phyloP scores from a whole-genome alignment of 2,113 vertebrate species.

The Phocoena sinus region DNA sequence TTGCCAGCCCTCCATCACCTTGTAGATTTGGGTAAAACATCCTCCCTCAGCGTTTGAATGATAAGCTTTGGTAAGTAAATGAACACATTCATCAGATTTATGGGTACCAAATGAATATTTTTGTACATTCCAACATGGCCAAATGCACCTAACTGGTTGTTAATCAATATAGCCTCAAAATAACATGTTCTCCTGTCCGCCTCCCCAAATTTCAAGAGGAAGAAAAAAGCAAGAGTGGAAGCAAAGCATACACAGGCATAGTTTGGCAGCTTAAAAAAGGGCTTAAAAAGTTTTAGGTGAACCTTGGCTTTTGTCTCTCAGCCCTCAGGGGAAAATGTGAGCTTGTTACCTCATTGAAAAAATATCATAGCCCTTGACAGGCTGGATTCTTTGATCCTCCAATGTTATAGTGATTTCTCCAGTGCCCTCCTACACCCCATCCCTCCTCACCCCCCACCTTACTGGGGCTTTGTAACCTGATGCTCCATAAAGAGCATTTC shows the following conservation, averaged over 20 bases:
- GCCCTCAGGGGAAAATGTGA: slow-evolving; percentile 79
- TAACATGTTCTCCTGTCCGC: slow-evolving; percentile 34
- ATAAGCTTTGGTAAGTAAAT: not conserved
- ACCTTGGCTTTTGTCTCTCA: slow-evolving; percentile 78
- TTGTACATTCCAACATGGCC: slow-evolving; percentile 69
- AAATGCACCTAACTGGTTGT: slow-evolving; percentile 64
- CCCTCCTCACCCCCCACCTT: not conserved
- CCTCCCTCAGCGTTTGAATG: not conserved
- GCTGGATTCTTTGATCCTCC: slow-evolving; percentile 78
- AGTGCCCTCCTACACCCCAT: not conserved
- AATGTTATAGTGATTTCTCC: slow-evolving; percentile 75
- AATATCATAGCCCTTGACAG: slow-evolving; percentile 79
- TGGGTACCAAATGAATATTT: not conserved
- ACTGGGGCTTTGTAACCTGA: slow-evolving; percentile 78
- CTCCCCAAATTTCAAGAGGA: slow-evolving; percentile 67
- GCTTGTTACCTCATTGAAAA: slow-evolving; percentile 79
- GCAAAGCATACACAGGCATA: slow-evolving; percentile 13
- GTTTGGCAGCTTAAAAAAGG: slow-evolving; percentile 48
- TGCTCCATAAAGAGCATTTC: slow-evolving; percentile 78
- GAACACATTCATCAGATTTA: not conserved
- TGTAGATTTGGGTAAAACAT: not conserved
- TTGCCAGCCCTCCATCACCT: not conserved
- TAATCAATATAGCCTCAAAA: slow-evolving; percentile 62
- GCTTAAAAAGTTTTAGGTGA: slow-evolving; percentile 72
- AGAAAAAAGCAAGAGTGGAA: slow-evolving; percentile 60